A percentile compares a stretch with the other conserved stretches of the same genome.
phyloP scores from a whole-genome alignment of 1,140 invertebrate genomes.

The Drosophila biarmipes region DNA sequence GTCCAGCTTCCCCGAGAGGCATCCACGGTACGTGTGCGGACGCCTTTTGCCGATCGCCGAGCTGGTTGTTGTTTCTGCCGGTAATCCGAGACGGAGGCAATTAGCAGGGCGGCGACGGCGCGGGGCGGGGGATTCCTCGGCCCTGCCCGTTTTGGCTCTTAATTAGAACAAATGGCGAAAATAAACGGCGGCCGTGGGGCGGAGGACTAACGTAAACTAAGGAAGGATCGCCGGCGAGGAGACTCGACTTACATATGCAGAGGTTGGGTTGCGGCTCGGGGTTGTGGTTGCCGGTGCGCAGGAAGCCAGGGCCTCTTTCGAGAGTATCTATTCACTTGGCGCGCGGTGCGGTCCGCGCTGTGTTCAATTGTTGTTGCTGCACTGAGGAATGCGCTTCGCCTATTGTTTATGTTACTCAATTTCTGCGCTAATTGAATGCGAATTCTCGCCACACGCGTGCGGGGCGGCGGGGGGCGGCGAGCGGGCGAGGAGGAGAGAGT shows the following conservation, averaged over 20 bases:
- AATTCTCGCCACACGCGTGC: slow-evolving; percentile 46
- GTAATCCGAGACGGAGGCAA: slow-evolving; percentile 49
- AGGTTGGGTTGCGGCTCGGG: slow-evolving; percentile 65
- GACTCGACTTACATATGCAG: slow-evolving; percentile 74
- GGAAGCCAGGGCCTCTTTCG: slow-evolving; percentile 18
- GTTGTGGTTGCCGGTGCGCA: slow-evolving; percentile 25
- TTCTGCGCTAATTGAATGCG: slow-evolving; percentile 66
- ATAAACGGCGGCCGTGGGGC: slow-evolving; percentile 55
- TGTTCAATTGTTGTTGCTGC: slow-evolving; percentile 56
- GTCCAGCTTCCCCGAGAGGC: slow-evolving; percentile 3
- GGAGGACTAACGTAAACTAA: slow-evolving; percentile 71
- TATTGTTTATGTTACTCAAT: slow-evolving; percentile 51
- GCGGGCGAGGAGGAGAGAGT: slow-evolving; percentile 13
- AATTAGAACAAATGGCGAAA: slow-evolving; percentile 77
- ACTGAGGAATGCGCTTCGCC: slow-evolving; percentile 39
- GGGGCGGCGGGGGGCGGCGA: not conserved
- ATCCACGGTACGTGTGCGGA: not conserved
- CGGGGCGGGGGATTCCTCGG: slow-evolving; percentile 26
- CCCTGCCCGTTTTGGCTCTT: slow-evolving; percentile 21
- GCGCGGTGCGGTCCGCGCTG: slow-evolving; percentile 32
- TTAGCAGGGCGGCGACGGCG: slow-evolving; percentile 22
- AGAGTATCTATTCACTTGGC: slow-evolving; percentile 52
- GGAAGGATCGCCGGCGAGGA: slow-evolving; percentile 61
- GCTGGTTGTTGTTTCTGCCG: slow-evolving; percentile 11
- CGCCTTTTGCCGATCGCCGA: slow-evolving; percentile 22